Conservation (phyloP, 2,888 invertebrate genomes). For the Torymus auratus region DNA sequence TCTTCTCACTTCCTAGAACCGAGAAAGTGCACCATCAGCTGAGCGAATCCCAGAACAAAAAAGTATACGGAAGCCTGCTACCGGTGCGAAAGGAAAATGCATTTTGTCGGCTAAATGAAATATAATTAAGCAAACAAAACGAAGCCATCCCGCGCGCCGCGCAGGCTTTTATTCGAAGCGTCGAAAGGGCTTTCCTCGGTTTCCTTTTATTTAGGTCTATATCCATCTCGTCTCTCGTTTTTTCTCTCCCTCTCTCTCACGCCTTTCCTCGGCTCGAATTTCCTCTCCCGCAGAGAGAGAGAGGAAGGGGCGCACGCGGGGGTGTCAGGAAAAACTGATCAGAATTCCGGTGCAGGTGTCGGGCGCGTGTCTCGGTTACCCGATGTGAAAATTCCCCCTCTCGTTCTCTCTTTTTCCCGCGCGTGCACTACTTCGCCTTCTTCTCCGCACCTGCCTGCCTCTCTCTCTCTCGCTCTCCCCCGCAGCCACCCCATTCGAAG, state of each 20-base stretch:
- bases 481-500: background rate
- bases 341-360: constrained; percentile 71
- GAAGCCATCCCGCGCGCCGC: background rate
- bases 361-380: constrained; percentile 71
- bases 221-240: background rate
- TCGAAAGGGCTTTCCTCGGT: constrained; percentile 22
- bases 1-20: too few species aligned
- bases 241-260: background rate
- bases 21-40: constrained; percentile 31
- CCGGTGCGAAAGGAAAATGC: background rate
- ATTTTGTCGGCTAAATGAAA: constrained; percentile 33
- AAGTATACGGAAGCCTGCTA: background rate
- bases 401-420: background rate
- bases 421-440: background rate
- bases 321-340: constrained; percentile 69
- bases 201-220: constrained; percentile 32
- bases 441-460: too few species aligned
- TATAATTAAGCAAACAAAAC: constrained; percentile 53
- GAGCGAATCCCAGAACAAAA: constrained; percentile 20
- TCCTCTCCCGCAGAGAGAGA: background rate
- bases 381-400: constrained; percentile 61
- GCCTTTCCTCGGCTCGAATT: constrained; percentile 31
- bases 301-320: background rate
- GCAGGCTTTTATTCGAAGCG: constrained; percentile 23
- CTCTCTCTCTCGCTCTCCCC: background rate